phyloP scores from a whole-genome alignment of 2,888 invertebrate genomes.

The Xanthia icteritia region DNA sequence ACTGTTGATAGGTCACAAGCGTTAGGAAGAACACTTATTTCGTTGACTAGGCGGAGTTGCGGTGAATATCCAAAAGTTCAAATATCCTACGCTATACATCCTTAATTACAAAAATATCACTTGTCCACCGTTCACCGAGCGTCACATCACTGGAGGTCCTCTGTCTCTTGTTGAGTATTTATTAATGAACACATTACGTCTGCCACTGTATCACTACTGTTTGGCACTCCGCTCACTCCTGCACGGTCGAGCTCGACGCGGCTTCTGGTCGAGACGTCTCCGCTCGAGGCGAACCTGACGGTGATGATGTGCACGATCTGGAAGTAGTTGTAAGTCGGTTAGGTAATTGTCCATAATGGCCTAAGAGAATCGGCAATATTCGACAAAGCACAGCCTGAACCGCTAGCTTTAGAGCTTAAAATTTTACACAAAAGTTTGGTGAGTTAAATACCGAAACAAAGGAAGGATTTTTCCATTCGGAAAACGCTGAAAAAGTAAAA shows the following conservation, averaged over 20 bases:
- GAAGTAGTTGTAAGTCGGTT: not conserved
- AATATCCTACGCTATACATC: conserved; percentile 65
- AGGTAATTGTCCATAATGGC: not conserved
- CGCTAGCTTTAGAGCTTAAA: no score
- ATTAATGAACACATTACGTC: conserved; percentile 83
- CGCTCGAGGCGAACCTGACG: conserved; percentile 69
- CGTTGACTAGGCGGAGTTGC: conserved; percentile 88
- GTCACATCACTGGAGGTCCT: conserved; percentile 84
- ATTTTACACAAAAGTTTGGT: no score
- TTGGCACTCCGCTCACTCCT: conserved; percentile 62
- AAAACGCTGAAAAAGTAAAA: not conserved
- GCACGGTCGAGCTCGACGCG: conserved; percentile 68
- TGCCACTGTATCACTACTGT: conserved; percentile 20
- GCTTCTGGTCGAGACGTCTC: conserved; percentile 73
- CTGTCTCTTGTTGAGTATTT: conserved; percentile 83
- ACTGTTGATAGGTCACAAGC: conserved; percentile 54
- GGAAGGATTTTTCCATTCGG: no score
- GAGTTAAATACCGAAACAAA: no score
- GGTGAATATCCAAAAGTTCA: conserved; percentile 70
- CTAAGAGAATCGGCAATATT: not conserved
- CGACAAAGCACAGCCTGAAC: no score
- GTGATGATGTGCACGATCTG: conserved; percentile 80
- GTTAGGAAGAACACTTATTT: conserved; percentile 75
- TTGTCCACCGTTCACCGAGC: conserved; percentile 76
- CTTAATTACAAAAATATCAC: conserved; percentile 84